phyloP scores from a whole-genome alignment of 2,113 vertebrate genomes.

The Pituophis catenifer region DNA sequence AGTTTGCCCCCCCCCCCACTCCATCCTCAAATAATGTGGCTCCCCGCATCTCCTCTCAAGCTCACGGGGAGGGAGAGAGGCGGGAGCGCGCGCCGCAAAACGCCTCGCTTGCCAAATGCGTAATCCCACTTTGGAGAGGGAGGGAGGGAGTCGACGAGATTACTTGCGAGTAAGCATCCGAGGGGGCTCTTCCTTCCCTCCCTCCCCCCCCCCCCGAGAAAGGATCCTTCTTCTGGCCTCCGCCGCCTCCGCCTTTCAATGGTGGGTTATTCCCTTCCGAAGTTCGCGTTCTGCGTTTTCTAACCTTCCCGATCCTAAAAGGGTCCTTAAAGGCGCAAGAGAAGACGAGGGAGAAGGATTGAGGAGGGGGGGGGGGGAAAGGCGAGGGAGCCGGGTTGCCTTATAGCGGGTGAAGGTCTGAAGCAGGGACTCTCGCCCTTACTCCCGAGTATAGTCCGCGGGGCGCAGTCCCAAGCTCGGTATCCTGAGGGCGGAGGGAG shows the following conservation, averaged over 20 bases:
- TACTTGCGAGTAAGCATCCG: background rate
- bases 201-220: background rate
- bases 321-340: background rate
- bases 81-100: background rate
- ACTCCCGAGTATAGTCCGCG: background rate
- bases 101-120: background rate
- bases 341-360: background rate
- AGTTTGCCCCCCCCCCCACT: background rate
- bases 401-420: background rate
- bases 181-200: background rate
- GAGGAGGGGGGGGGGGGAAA: accelerated
- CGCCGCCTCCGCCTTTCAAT: background rate
- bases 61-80: too few relatives aligned
- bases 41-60: background rate
- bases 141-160: background rate
- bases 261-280: background rate
- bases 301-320: background rate
- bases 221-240: background rate
- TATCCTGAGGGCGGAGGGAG: background rate
- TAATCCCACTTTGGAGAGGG: background rate
- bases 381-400: too few relatives aligned
- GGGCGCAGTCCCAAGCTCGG: background rate
- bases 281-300: background rate
- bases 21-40: background rate
- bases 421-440: background rate